phyloP scores from a whole-genome alignment of 2,888 invertebrate genomes.

The Rhagonycha lutea region DNA sequence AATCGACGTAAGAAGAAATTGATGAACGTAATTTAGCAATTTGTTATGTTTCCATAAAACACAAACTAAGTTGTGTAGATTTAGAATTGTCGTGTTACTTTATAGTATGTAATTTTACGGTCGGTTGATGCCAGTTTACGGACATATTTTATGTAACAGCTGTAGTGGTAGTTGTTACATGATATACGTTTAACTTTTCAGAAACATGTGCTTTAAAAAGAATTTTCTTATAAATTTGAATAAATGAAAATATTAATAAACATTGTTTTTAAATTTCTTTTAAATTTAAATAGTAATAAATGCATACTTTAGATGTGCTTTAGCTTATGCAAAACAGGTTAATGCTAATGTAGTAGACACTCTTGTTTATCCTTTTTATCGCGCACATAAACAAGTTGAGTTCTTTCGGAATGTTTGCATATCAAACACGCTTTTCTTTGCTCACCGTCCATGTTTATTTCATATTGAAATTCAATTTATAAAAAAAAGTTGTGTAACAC shows the following conservation, averaged over 20 bases:
- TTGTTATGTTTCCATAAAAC: not conserved
- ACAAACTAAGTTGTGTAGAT: not conserved
- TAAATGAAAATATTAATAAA: constrained; percentile 17
- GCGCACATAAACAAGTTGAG: constrained; percentile 32
- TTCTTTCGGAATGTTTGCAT: constrained; percentile 35
- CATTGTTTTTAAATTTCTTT: constrained; percentile 14
- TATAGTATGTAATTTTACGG: not conserved
- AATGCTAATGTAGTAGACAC: constrained; percentile 31
- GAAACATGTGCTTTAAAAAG: not conserved
- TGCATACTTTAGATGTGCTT: constrained; percentile 27
- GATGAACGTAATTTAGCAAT: not conserved
- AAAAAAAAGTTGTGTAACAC: constrained; percentile 36
- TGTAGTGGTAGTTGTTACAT: not conserved
- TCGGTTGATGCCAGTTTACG: constrained; percentile 1
- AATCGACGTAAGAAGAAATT: not conserved
- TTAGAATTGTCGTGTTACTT: not conserved
- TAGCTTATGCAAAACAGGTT: constrained; percentile 29
- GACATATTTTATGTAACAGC: constrained; percentile 1
- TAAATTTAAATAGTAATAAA: constrained; percentile 29
- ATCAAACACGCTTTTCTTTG: constrained; percentile 33
- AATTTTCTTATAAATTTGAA: not conserved
- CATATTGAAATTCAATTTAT: constrained; percentile 39
- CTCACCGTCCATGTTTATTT: constrained; percentile 32
- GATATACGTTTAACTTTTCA: not conserved
- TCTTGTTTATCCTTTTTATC: constrained; percentile 36